A percentile compares a stretch with the other conserved stretches of the same genome.
Conservation (phyloP, 1,140 invertebrate species). For the Holotrichia oblita region DNA sequence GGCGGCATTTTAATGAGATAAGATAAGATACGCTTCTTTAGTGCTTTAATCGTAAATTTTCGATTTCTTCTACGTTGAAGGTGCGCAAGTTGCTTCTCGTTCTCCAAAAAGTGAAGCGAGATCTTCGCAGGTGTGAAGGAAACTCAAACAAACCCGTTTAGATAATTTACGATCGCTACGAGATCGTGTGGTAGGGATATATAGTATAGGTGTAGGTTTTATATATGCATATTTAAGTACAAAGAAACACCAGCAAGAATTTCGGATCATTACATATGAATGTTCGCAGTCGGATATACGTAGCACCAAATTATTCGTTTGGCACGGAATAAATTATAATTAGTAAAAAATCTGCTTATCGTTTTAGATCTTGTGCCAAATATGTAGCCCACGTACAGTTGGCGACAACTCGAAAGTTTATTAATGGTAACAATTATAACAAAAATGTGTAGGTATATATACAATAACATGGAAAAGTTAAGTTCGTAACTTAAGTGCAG, state of each 20-base stretch:
- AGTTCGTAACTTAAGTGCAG: no score
- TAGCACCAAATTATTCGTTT: conserved; percentile 24
- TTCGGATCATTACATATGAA: conserved; percentile 23
- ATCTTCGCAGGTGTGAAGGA: conserved; percentile 29
- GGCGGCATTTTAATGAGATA: no score
- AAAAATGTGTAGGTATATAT: background rate
- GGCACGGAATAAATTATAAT: conserved; percentile 32
- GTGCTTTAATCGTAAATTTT: background rate
- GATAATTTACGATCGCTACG: conserved; percentile 28
- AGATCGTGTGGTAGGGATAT: conserved; percentile 4
- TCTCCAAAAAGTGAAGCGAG: conserved; percentile 23
- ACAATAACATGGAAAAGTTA: no score
- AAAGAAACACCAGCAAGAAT: conserved; percentile 33
- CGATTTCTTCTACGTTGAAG: background rate
- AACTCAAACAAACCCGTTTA: conserved; percentile 24
- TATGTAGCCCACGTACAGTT: background rate
- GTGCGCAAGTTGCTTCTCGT: background rate
- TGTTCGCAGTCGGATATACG: conserved; percentile 24
- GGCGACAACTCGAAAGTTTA: background rate
- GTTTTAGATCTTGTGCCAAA: conserved; percentile 30
- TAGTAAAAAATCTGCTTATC: conserved; percentile 27
- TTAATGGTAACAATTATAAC: conserved; percentile 4
- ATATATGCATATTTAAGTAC: conserved; percentile 30
- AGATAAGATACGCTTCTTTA: no score
- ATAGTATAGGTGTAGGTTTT: conserved; percentile 15